These are phyloP conservation scores for Nothocercus julius DNA, from an alignment of 2,113 vertebrate species.

Conservation along the genomic window DNA sequence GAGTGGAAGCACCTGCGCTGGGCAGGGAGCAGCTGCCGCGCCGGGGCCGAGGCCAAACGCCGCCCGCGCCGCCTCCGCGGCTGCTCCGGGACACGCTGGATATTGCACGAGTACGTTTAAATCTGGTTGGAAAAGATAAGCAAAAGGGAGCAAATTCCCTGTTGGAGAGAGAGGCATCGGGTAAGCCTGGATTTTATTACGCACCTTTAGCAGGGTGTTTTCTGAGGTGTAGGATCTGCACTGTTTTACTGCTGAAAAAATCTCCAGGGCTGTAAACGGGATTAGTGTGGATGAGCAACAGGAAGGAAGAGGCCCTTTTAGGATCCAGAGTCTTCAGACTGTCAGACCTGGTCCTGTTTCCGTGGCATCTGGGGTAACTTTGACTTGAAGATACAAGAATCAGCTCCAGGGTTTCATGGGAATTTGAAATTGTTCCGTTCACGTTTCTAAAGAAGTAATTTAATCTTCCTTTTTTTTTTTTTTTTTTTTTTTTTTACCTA, in stretches of 20 bases:
- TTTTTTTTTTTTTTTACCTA: background rate
- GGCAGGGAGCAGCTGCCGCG: too few species aligned
- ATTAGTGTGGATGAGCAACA: background rate
- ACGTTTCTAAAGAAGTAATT: background rate
- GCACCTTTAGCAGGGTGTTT: background rate
- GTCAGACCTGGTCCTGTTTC: background rate
- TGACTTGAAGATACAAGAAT: background rate
- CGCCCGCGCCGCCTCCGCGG: background rate
- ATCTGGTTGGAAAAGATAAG: background rate
- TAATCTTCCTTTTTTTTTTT: background rate
- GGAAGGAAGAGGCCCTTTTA: background rate
- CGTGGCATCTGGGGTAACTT: background rate
- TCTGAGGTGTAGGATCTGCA: rapidly evolving
- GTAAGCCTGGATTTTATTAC: background rate
- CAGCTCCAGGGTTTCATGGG: background rate
- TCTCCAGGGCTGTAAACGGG: background rate
- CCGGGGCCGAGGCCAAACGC: too few species aligned
- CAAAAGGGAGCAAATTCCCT: background rate
- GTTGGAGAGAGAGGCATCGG: background rate
- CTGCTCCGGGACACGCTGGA: background rate
- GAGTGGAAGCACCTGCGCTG: background rate
- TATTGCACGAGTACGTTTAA: background rate
- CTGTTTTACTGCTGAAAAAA: too few species aligned
- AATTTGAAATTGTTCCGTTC: background rate
- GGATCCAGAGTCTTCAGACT: background rate